These are phyloP conservation scores for Trissonchulus sp. DNA, from an alignment of 2,888 invertebrate genomes.

Conservation along the genomic window DNA sequence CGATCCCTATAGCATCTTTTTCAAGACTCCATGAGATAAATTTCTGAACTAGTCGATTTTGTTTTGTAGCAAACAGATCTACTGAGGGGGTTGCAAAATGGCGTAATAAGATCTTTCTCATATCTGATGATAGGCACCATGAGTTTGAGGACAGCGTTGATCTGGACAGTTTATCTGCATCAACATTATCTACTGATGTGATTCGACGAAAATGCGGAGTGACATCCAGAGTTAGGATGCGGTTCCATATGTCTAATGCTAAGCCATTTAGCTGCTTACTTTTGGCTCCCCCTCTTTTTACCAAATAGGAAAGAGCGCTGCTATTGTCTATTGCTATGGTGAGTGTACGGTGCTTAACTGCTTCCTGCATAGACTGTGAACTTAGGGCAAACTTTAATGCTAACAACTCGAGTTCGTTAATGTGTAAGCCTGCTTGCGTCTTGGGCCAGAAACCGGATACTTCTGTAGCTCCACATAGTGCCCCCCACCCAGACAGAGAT, in stretches of 20 bases:
- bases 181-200: background rate
- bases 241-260: background rate
- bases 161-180: background rate
- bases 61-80: background rate
- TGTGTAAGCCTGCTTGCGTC: background rate
- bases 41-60: background rate
- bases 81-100: background rate
- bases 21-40: background rate
- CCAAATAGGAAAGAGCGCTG: background rate
- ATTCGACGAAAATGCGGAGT: background rate
- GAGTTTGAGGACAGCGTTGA: background rate
- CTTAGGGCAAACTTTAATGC: too few relatives aligned
- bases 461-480: background rate
- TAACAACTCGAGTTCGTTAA: background rate
- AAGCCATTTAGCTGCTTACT: background rate
- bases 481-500: background rate
- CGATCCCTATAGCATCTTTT: background rate
- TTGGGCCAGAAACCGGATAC: background rate
- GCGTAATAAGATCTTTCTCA: background rate
- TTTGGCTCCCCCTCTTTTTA: background rate
- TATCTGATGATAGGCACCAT: background rate
- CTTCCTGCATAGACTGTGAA: background rate
- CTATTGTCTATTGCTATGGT: too few relatives aligned
- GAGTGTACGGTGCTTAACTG: background rate
- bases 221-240: background rate